Conservation (phyloP, 2,888 invertebrate genomes). For the Phyllotreta cruciferae region DNA sequence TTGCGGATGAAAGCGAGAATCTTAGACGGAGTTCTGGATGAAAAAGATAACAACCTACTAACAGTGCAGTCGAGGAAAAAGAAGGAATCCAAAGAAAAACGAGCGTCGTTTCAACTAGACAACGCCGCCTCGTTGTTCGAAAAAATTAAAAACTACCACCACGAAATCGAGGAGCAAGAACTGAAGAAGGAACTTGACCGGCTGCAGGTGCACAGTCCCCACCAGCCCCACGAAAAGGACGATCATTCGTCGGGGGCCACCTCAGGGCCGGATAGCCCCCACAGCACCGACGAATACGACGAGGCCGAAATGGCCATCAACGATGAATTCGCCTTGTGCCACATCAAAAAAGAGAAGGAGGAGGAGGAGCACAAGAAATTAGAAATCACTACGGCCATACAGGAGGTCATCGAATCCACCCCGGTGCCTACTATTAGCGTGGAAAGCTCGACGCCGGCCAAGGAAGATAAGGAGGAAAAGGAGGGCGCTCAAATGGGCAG, state of each 20-base stretch:
- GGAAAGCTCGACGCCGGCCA: conserved; percentile 54
- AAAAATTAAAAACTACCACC: conserved; percentile 63
- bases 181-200: conserved; percentile 34
- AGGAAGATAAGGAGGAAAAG: conserved; percentile 57
- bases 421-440: conserved; percentile 63
- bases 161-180: conserved; percentile 56
- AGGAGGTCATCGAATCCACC: conserved; percentile 40
- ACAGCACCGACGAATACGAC: conserved; percentile 76
- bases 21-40: conserved; percentile 57
- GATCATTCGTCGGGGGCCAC: conserved; percentile 79
- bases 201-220: conserved; percentile 42
- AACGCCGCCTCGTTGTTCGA: conserved; percentile 58
- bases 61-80: conserved; percentile 56
- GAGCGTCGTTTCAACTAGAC: conserved; percentile 53
- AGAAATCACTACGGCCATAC: conserved; percentile 47
- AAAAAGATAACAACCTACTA: conserved; percentile 57
- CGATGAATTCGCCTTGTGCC: conserved; percentile 59
- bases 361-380: conserved; percentile 41
- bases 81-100: conserved; percentile 47
- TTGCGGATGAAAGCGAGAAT: conserved; percentile 72
- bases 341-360: conserved; percentile 55
- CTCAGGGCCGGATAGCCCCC: conserved; percentile 86
- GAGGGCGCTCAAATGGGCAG: conserved; percentile 72
- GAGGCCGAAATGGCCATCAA: conserved; percentile 66
- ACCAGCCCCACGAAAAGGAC: conserved; percentile 50